phyloP scores from a whole-genome alignment of 2,888 invertebrate genomes.

The Pollenia amentaria region DNA sequence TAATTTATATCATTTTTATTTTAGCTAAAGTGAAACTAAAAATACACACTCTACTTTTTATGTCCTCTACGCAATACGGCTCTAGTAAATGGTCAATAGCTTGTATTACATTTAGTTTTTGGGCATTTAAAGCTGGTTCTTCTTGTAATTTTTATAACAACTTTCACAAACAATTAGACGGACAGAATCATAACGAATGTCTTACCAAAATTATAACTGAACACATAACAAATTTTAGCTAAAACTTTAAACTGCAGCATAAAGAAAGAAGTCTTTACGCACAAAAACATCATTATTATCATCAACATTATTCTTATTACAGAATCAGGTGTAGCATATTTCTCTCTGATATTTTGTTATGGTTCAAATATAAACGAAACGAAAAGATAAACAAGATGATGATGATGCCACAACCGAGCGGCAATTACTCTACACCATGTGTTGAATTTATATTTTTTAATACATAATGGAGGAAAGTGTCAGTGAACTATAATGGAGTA shows the following conservation, averaged over 20 bases:
- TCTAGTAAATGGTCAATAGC: background rate
- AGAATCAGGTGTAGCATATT: slow-evolving; percentile 68
- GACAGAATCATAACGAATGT: slow-evolving; percentile 5
- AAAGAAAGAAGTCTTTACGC: slow-evolving; percentile 33
- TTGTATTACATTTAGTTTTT: slow-evolving; percentile 3
- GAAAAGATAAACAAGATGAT: slow-evolving; percentile 17
- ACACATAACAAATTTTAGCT: background rate
- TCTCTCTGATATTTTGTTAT: slow-evolving; percentile 50
- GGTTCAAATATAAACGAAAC: background rate
- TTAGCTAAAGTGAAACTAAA: slow-evolving; percentile 10
- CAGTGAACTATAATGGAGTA: slow-evolving; percentile 71
- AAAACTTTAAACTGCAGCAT: slow-evolving; percentile 16
- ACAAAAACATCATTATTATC: slow-evolving; percentile 11
- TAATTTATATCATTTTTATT: no score
- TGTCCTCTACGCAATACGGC: slow-evolving; percentile 27
- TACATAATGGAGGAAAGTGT: slow-evolving; percentile 60
- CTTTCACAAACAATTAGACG: slow-evolving; percentile 50
- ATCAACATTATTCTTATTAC: slow-evolving; percentile 65
- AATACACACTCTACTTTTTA: background rate
- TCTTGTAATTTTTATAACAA: slow-evolving; percentile 46
- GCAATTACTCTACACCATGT: slow-evolving; percentile 35
- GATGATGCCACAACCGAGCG: slow-evolving; percentile 56
- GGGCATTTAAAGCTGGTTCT: slow-evolving; percentile 39
- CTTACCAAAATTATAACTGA: slow-evolving; percentile 12
- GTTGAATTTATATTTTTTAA: slow-evolving; percentile 1